Evolutionary conservation across 1,140 invertebrate genomes (phyloP).

Genomic region (Drosophila repleta): DNA sequence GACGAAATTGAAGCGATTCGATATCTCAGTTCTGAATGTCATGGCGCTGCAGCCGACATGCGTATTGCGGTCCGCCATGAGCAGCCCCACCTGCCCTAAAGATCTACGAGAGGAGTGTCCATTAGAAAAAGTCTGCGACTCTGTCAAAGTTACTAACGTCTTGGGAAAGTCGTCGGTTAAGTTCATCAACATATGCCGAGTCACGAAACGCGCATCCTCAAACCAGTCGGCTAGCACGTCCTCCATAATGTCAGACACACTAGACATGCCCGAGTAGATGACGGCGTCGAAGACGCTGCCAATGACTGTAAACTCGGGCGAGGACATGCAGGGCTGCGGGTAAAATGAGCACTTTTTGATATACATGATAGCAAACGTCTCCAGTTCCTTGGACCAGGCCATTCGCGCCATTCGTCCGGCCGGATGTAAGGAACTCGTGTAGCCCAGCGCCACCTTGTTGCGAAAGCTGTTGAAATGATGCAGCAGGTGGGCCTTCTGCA

Average conservation of each 20-base stretch:
- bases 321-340: conserved; percentile 37
- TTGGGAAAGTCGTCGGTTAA: neutral
- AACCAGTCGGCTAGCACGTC: conserved; percentile 15
- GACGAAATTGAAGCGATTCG: conserved; percentile 11
- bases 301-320: conserved; percentile 26
- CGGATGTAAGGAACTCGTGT: conserved; percentile 22
- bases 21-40: neutral
- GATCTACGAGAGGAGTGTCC: neutral
- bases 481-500: conserved; percentile 1
- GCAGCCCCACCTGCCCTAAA: conserved; percentile 5
- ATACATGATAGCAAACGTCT: conserved; percentile 25
- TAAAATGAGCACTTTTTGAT: conserved; percentile 5
- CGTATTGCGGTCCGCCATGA: conserved; percentile 51
- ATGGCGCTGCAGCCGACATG: conserved; percentile 45
- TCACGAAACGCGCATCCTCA: conserved; percentile 24
- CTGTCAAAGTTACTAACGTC: neutral
- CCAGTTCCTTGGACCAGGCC: conserved; percentile 48
- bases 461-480: conserved; percentile 32
- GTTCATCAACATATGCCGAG: neutral
- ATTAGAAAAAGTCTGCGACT: neutral
- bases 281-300: conserved; percentile 22
- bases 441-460: conserved; percentile 36
- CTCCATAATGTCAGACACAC: neutral
- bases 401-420: conserved; percentile 47
- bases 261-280: neutral